Base-by-base conservation (phyloP, 2,797 vertebrate species). In the Rhynchonycteris naso region DNA sequence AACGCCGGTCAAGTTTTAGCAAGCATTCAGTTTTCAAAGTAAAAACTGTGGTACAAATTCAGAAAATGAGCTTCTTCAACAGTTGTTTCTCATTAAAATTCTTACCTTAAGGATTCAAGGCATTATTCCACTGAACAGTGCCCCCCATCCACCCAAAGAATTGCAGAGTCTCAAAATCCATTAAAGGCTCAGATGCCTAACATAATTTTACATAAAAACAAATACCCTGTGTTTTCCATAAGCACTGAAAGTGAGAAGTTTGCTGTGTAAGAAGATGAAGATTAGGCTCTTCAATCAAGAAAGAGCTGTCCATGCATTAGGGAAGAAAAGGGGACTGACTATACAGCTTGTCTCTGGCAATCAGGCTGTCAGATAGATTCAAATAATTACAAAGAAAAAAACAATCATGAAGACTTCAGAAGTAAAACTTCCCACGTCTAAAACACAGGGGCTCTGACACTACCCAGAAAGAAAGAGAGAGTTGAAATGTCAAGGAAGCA, bases 51-150 rank as follows among this genome's bases (percentile, higher is more conserved):
- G 78, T 69, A 95, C 33, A 79, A 83, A 88, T 94, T 86, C 90
- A 87, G 79, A 95, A 97, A 97, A 92, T 71, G 47, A 92, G 58
- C 35, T 86, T 92, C 74, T 91, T 85, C 63, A 76, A 96, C 93
- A 96, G 89, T 97, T 96, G 93, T 87, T 97, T 96, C 94, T 96
- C 89, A 95, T 95, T 97, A 97, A 96, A 95, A 96, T 96, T 97
- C 72, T 95, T 96, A 97, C 95, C 85, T 97, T 87, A 93, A 95
- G 92, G 80, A 95, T 94, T 90, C 90, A 94, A 96, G 95, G 96
- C 54, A 66, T 79, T 65, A 81, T 81, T 95, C 93, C 90, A 93
- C 66, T 78, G 86, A 24, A 28, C 35, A 58, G 4, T 10, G 30
- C 22, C 28, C 65, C 26, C 38, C 38, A 59, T 2, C 22, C 22